Base-by-base conservation (phyloP, 1,140 invertebrate genomes). In the Eupeodes corollae region DNA sequence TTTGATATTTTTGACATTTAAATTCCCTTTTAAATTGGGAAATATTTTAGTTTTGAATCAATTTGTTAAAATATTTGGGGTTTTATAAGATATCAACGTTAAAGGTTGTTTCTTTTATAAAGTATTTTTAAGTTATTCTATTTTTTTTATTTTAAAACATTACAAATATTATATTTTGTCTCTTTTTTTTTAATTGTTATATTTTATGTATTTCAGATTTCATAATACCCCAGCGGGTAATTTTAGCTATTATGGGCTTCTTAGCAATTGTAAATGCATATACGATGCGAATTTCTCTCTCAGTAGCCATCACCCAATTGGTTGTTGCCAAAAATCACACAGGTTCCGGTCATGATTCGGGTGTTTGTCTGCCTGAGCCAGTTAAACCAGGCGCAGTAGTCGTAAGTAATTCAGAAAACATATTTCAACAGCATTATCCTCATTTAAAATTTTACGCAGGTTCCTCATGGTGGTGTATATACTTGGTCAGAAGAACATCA, bases 241-340 rank as follows among this genome's bases (percentile, higher is more conserved):
- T 88, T 37, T 76, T 91, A 58, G 82, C 85, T 1, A 68, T 91
- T 10, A 83, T 92, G 80, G 87, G 86, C 19, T 91, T 92, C 60
- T 63, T 88, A 52, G 87, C 85, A 12, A 77, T 91, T 18, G 77
- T 83, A n/a, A 90, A 87, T 61, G 84, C 91, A 1, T 94, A 93
- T 63, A 83, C 87, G 11, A 86, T 94, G 83, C 74, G 91, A 21
- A 83, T 90, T 2, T 88, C 86, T 55, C 73, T 95, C 6, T 91
- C 87, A 52, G 79, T 94, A 21, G 88, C 90, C 5, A 91, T 95
- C 53, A 91, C 91, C 12, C 85, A 89, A 57, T 91, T 95, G 86
- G 84, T 80, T 1, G 8, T 63, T 0, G 63, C 63, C 21, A 56
- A 45, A 37, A 66, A 70, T 32, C 19, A 31, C 6, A 51, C 61